phyloP scores from a whole-genome alignment of 1,140 invertebrate genomes.

The Ptiloglossa arizonensis region DNA sequence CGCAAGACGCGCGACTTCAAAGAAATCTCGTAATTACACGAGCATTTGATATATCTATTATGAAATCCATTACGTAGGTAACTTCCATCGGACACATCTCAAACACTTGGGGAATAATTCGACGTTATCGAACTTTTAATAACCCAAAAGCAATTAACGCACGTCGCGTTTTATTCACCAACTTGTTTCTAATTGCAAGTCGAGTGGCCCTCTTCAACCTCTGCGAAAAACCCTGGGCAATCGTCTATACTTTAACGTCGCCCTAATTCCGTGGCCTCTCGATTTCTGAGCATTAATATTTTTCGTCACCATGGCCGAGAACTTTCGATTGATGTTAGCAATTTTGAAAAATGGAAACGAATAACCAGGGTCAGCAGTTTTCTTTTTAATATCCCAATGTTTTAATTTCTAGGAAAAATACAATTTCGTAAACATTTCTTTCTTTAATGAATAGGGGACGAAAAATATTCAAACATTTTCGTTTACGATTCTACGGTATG shows the following conservation, averaged over 20 bases:
- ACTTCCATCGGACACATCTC: not conserved
- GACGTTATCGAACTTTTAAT: slow-evolving; percentile 24
- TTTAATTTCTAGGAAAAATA: too few relatives aligned
- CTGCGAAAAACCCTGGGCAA: not conserved
- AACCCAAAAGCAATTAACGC: slow-evolving; percentile 12
- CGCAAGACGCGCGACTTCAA: not conserved
- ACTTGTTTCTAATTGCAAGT: slow-evolving; percentile 13
- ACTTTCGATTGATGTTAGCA: too few relatives aligned
- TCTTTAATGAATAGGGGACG: too few relatives aligned
- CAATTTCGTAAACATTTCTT: too few relatives aligned
- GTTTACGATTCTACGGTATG: too few relatives aligned
- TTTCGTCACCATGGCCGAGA: not conserved
- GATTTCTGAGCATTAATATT: not conserved
- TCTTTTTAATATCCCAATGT: too few relatives aligned
- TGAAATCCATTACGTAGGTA: not conserved
- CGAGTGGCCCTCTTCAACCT: not conserved
- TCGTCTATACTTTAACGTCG: slow-evolving; percentile 7
- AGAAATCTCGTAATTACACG: slow-evolving; percentile 15
- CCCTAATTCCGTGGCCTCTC: not conserved
- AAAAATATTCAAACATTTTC: too few relatives aligned
- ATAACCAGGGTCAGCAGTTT: too few relatives aligned
- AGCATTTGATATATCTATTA: slow-evolving; percentile 22
- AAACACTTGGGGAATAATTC: not conserved
- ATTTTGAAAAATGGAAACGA: too few relatives aligned
- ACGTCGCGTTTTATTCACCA: not conserved